Evolutionary conservation across 2,113 vertebrate genomes (phyloP), one percentile per base, ranked within the genome.

Genomic region (Corythoichthys intestinalis): DNA sequence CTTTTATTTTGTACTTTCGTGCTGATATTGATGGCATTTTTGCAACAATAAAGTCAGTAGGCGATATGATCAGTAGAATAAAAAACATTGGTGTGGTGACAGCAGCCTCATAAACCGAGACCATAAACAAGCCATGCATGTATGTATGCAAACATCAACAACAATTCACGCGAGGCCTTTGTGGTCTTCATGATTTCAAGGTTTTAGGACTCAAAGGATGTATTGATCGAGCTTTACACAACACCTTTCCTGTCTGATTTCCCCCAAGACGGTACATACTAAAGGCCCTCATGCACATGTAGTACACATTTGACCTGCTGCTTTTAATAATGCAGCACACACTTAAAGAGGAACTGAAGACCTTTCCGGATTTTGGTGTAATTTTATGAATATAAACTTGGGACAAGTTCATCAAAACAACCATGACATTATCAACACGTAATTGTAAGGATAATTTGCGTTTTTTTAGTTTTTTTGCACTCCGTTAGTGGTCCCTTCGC

Each of bases 171-270:
- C 63, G 47, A 65, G 74, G 75, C 70, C 72, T 72, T 38, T 58
- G 66, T 65, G 1, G 41, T 73, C 41, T 68, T 39, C 70, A 71
- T 53, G n/a, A n/a, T 2, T 15, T 9, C 10, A 17, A 35, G 9
- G n/a, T 70, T 83, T 79, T 65, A 60, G 65, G 61, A 78, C 82
- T 83, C 76, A 86, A 73, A 80, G 69, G 82, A 79, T 69, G 35
- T 83, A 87, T 87, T 76, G 85, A 87, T 87, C 83, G 66, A 77
- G 65, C 60, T 68, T 77, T 53, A 77, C 70, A 79, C 72, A 70
- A 85, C 81, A 81, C 47, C 54, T 35, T 60, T 74, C 52, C 59
- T 66, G 58, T 72, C 73, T 87, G 83, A 88, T 87, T 87, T 87
- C 85, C 86, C 84, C 73, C 7, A 67, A 82, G 88, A 73, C 64